phyloP scores from a whole-genome alignment of 2,113 vertebrate species.

The Trinectes maculatus region DNA sequence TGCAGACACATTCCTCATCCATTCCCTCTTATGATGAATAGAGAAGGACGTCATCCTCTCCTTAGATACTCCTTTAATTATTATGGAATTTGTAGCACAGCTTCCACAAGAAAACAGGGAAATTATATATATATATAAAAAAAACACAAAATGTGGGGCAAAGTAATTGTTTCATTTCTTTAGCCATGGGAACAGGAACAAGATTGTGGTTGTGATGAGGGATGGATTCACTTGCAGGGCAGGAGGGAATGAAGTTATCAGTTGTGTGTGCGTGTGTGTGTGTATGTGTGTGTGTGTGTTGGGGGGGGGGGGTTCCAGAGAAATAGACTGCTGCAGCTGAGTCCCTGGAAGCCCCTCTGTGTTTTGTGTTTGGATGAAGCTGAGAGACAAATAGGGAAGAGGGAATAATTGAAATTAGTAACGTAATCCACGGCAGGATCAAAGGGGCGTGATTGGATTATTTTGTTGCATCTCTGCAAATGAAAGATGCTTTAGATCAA shows the following conservation, averaged over 20 bases:
- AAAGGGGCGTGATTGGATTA: conserved; percentile 74
- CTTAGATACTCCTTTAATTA: neutral
- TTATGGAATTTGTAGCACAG: neutral
- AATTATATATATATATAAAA: too few relatives aligned
- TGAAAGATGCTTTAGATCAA: conserved; percentile 82
- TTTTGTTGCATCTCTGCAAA: conserved; percentile 76
- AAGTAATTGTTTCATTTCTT: conserved; percentile 9
- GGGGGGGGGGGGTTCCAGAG: too few relatives aligned
- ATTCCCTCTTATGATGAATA: neutral
- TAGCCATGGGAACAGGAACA: conserved; percentile 25
- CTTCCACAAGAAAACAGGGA: neutral
- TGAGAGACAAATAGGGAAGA: conserved; percentile 34
- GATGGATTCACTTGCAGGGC: conserved; percentile 1
- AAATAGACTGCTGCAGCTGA: conserved; percentile 31
- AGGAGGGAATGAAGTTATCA: conserved; percentile 10
- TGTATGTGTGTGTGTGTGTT: too few relatives aligned
- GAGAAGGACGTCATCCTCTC: neutral
- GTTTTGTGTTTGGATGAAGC: conserved; percentile 53
- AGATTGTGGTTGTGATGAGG: neutral
- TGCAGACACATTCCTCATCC: too few relatives aligned
- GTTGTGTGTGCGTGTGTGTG: too few relatives aligned
- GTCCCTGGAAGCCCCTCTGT: conserved; percentile 35
- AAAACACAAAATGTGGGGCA: too few relatives aligned
- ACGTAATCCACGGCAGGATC: conserved; percentile 77
- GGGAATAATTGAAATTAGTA: conserved; percentile 73